Conservation (phyloP, 1,140 invertebrate genomes). For the Calliphora vicina region DNA sequence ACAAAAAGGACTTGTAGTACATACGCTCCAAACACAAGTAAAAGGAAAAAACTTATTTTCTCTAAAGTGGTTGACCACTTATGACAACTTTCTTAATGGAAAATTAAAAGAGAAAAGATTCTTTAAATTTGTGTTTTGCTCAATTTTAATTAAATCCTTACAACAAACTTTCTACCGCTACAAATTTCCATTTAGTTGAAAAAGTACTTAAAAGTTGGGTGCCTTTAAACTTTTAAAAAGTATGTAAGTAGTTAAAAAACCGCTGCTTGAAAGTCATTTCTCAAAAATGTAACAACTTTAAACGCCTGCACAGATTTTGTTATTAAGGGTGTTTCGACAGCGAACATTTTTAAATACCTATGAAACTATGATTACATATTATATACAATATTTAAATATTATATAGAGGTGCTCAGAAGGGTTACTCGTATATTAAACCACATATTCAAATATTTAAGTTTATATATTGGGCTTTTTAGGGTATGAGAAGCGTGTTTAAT, state of each 20-base stretch:
- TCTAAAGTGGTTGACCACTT: slow-evolving; percentile 23
- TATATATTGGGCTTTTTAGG: not conserved
- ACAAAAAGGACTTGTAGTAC: not conserved
- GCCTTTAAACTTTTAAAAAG: not conserved
- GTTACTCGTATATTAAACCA: not conserved
- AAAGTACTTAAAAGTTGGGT: slow-evolving; percentile 13
- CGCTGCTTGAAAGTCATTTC: not conserved
- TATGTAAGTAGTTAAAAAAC: not conserved
- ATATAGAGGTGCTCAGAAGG: not conserved
- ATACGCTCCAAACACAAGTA: not conserved
- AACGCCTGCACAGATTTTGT: not conserved
- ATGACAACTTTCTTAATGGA: slow-evolving; percentile 20
- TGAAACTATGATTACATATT: too few relatives aligned
- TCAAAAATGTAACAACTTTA: not conserved
- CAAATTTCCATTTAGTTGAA: not conserved
- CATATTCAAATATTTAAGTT: not conserved
- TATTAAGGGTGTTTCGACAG: not conserved
- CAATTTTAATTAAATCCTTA: not conserved
- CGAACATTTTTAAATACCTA: too few relatives aligned
- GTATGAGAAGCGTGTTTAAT: slow-evolving; percentile 12
- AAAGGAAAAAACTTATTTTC: not conserved
- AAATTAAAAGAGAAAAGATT: not conserved
- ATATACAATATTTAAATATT: too few relatives aligned
- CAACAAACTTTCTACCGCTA: not conserved
- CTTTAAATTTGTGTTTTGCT: not conserved